Evolutionary conservation across 1,140 invertebrate species (phyloP), one percentile per base, ranked within the genome.

Genomic region (Drosophila erecta): DNA sequence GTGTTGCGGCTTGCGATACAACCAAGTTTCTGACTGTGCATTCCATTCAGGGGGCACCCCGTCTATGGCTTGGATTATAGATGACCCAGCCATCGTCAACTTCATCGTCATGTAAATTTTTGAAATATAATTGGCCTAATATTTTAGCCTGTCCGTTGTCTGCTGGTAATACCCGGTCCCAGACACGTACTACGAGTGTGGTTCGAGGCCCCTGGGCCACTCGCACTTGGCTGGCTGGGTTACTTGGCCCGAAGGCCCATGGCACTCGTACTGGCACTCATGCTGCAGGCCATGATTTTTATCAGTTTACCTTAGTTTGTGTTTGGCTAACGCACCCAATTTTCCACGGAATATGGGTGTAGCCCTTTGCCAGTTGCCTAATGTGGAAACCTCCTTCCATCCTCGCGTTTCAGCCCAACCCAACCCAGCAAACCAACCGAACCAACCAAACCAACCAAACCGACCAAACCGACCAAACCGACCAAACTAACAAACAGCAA

Each of bases 261-360:
- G 8, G 8, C 30, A 65, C 59, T 66, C 64, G 59, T 58, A 62
- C 53, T 58, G 37, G 37, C 37, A 62, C 59, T 62, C 38, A 64
- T 43, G 64, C 64, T 67, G 60, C 64, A 67, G 64, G 64, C 64
- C 60, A 71, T 66, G 81, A 85, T 85, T 87, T 87, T 76, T 86
- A 86, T 86, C 83, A 76, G 75, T 56, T 59, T 69, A 46, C 73
- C 40, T 76, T 69, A 69, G 50, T 76, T 69, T 76, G 57, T 86
- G 83, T 81, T 87, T 81, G 78, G 80, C 81, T 59, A 86, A 86
- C 83, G 83, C 83, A 83, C 83, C 83, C 83, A 86, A 86, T 77
- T 84, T 83, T 77, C 81, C 62, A 77, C 64, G 77, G 61, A 85
- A 86, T 67, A 77, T 86, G 77, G 81, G 73, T 85, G 81, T 85